These are phyloP conservation scores for Luscinia luscinia DNA, from an alignment of 2,797 vertebrate species.

Conservation along the genomic window DNA sequence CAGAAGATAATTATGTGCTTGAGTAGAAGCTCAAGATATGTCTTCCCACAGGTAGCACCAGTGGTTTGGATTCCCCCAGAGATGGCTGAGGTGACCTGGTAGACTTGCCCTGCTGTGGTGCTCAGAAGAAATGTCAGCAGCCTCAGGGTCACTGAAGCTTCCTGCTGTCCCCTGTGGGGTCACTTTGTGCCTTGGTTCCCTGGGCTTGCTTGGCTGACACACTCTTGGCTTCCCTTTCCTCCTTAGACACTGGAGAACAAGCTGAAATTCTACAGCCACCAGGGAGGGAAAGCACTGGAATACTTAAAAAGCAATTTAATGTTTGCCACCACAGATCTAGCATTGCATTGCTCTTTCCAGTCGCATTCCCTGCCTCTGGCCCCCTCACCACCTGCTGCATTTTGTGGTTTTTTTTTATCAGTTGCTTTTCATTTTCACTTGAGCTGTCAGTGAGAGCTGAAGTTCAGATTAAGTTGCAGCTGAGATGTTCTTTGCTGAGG, in stretches of 20 bases:
- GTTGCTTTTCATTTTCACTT: slow-evolving; percentile 37
- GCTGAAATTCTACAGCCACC: not conserved
- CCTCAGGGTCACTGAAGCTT: not conserved
- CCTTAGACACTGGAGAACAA: not conserved
- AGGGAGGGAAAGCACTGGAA: not conserved
- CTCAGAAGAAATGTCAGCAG: not conserved
- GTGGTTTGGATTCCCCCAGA: not conserved
- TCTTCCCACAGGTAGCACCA: not conserved
- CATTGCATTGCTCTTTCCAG: not conserved
- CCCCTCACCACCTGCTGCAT: not conserved
- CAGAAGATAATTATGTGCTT: not conserved
- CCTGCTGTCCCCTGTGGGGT: not conserved
- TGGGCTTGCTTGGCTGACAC: not conserved
- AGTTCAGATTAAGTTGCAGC: slow-evolving; percentile 44
- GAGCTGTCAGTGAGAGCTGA: not conserved
- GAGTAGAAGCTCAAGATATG: not conserved
- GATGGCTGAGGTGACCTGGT: not conserved
- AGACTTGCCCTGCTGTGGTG: not conserved
- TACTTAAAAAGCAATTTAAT: slow-evolving; percentile 53
- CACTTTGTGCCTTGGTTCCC: not conserved
- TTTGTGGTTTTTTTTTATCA: slow-evolving; percentile 20
- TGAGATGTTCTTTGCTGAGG: slow-evolving; percentile 24
- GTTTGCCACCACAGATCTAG: not conserved
- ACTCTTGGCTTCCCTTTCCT: not conserved
- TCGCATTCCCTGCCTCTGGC: not conserved